Percentiles rank a stretch among this genome's conserved stretches.
Evolutionary conservation across 35 echinoderm and acorn worm species (phyloP).

Genomic region (Nesometra sesokonis): DNA sequence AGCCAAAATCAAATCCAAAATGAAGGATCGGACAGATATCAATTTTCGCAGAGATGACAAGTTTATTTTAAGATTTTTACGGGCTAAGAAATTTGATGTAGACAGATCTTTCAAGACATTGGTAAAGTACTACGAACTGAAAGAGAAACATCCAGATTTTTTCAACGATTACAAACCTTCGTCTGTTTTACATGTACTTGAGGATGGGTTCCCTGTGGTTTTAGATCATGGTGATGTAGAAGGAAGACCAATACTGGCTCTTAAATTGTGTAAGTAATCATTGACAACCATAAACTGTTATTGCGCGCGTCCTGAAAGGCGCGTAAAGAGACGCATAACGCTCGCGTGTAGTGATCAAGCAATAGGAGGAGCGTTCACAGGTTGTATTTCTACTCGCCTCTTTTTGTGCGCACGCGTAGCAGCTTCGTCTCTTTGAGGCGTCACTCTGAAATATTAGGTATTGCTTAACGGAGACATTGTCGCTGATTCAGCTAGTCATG

Average conservation of each 20-base stretch:
- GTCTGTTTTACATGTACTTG: constrained; percentile 65
- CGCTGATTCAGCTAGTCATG: too few relatives aligned
- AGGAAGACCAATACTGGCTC: constrained; percentile 61
- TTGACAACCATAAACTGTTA: too few relatives aligned
- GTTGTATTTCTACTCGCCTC: too few relatives aligned
- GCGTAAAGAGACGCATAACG: too few relatives aligned
- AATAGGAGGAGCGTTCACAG: too few relatives aligned
- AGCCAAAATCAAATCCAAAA: constrained; percentile 34
- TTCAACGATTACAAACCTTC: constrained; percentile 69
- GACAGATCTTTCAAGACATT: constrained; percentile 74
- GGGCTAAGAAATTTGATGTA: constrained; percentile 89
- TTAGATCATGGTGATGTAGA: constrained; percentile 44
- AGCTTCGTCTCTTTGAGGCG: too few relatives aligned
- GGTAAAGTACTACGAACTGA: constrained; percentile 94
- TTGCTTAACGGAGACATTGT: too few relatives aligned
- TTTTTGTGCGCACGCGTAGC: too few relatives aligned
- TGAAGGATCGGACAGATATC: constrained; percentile 66
- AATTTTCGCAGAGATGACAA: constrained; percentile 59
- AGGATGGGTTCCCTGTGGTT: constrained; percentile 73
- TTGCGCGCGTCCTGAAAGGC: too few relatives aligned
- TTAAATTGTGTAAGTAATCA: constrained; percentile 74
- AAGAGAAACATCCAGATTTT: constrained; percentile 74
- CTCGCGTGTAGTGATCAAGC: too few relatives aligned
- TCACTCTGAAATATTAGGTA: too few relatives aligned
- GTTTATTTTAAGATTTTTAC: constrained; percentile 82